These are phyloP conservation scores for Liposcelis brunnea DNA, from an alignment of 2,888 invertebrate genomes.

Conservation along the genomic window DNA sequence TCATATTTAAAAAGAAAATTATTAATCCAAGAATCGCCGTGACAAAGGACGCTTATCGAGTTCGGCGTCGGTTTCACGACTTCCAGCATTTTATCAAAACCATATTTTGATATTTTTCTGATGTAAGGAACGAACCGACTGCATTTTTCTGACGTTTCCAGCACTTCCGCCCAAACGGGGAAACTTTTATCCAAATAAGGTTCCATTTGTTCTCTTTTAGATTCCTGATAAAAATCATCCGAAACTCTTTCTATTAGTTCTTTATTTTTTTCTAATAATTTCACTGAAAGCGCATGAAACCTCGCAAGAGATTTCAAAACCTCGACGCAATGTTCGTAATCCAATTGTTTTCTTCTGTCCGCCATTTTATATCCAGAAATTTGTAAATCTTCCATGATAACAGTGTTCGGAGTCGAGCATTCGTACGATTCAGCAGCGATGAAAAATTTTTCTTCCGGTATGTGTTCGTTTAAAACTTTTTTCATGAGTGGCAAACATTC, in stretches of 20 bases:
- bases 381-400: slow-evolving; percentile 21
- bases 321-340: slow-evolving; percentile 19
- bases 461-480: neutral
- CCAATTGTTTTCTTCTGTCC: slow-evolving; percentile 19
- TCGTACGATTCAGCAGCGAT: neutral
- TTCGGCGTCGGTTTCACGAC: neutral
- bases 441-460: neutral
- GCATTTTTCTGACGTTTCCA: neutral
- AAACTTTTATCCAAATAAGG: neutral
- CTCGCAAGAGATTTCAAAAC: slow-evolving; percentile 18
- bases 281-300: slow-evolving; percentile 22
- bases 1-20: slow-evolving; percentile 4
- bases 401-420: neutral
- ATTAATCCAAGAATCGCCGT: slow-evolving; percentile 5
- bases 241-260: slow-evolving; percentile 1
- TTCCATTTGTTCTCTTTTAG: slow-evolving; percentile 1
- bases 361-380: slow-evolving; percentile 17
- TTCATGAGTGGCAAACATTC: slow-evolving; percentile 3
- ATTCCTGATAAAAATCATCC: neutral
- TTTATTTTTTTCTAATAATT: slow-evolving; percentile 19
- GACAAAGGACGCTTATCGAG: neutral
- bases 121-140: neutral
- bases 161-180: neutral
- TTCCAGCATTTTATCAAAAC: neutral
- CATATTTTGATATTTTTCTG: neutral